phyloP scores from a whole-genome alignment of 2,797 vertebrate genomes.

The Ciconia nigra region DNA sequence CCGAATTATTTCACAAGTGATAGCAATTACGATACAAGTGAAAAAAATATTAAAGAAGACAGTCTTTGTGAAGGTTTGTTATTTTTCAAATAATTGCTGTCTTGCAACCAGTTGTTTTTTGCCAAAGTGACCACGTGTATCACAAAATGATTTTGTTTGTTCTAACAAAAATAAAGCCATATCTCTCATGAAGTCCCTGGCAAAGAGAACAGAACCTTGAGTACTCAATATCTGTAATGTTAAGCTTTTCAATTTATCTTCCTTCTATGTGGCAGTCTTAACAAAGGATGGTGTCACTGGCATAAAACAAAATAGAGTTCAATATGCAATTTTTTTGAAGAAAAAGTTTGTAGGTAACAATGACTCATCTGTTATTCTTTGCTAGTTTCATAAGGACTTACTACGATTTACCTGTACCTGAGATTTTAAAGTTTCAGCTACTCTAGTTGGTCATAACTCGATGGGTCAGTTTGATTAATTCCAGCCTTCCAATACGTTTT shows the following conservation, averaged over 20 bases:
- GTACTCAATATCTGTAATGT: background rate
- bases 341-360: background rate
- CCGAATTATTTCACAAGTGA: background rate
- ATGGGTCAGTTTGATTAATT: slow-evolving; percentile 49
- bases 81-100: background rate
- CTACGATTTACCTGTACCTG: background rate
- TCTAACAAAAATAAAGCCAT: background rate
- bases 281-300: background rate
- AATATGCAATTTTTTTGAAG: background rate
- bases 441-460: background rate
- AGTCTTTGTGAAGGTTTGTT: background rate
- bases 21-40: background rate
- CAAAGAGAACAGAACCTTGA: background rate
- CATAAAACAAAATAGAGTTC: background rate
- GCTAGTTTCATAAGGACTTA: background rate
- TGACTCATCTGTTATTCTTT: background rate
- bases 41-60: background rate
- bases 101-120: background rate
- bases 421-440: background rate
- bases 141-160: background rate
- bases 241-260: background rate
- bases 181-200: background rate
- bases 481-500: slow-evolving; percentile 44
- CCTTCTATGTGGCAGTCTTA: background rate
- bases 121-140: background rate